These are phyloP conservation scores for Typhlomys cinereus DNA, from an alignment of 2,113 vertebrate species.

Conservation along the genomic window DNA sequence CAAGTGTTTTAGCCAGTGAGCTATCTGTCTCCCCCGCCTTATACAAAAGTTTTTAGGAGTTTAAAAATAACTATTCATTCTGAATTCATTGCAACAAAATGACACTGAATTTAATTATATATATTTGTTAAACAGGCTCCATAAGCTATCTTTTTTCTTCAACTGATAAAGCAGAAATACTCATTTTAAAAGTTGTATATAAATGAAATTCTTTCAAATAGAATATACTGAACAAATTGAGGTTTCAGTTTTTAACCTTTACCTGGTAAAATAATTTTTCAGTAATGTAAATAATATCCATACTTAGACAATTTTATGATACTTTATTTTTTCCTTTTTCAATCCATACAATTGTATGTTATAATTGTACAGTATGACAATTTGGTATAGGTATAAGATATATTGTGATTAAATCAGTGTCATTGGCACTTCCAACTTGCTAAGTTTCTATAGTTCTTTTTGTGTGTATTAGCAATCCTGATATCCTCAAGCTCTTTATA, in stretches of 20 bases:
- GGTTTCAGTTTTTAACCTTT: background rate
- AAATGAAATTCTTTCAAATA: background rate
- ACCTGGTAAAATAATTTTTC: background rate
- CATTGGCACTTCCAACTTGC: too few relatives aligned
- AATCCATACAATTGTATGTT: background rate
- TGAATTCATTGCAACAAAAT: background rate
- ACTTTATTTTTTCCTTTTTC: background rate
- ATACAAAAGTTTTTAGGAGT: background rate
- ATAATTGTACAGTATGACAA: background rate
- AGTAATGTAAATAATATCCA: background rate
- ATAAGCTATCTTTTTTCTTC: background rate
- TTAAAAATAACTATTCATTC: background rate
- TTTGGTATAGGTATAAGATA: background rate
- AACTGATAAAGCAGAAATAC: background rate
- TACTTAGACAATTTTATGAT: background rate
- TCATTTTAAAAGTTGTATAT: background rate
- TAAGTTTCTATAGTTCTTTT: too few relatives aligned
- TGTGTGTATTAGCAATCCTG: background rate
- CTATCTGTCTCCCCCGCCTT: too few relatives aligned
- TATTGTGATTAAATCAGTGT: background rate
- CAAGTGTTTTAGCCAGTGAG: too few relatives aligned
- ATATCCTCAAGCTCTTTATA: background rate
- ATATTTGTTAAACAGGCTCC: background rate
- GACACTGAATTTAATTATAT: background rate
- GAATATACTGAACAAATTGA: background rate